These are phyloP conservation scores for Chitala chitala DNA, from an alignment of 2,113 vertebrate species.

Conservation along the genomic window DNA sequence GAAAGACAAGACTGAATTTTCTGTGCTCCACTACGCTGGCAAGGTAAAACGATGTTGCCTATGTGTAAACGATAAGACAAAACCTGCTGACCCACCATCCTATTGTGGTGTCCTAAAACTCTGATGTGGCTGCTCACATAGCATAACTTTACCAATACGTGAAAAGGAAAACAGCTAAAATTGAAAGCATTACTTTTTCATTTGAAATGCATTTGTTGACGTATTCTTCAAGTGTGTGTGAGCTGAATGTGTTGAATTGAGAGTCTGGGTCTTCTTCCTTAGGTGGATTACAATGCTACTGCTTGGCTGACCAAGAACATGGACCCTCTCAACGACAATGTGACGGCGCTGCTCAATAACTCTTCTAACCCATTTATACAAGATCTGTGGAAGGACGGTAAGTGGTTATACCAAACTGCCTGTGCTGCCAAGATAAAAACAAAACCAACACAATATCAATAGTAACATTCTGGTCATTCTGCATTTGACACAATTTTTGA, in stretches of 20 bases:
- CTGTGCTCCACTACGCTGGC: constrained; percentile 89
- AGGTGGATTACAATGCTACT: constrained; percentile 79
- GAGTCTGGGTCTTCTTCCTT: constrained; percentile 10
- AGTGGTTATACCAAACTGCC: constrained; percentile 24
- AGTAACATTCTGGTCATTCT: background rate
- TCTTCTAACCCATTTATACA: constrained; percentile 75
- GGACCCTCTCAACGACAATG: constrained; percentile 82
- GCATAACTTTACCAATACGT: background rate
- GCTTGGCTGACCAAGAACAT: constrained; percentile 88
- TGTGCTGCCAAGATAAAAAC: background rate
- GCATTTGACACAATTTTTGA: background rate
- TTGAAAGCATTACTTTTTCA: background rate
- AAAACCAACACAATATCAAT: background rate
- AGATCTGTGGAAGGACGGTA: constrained; percentile 85
- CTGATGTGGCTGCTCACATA: background rate
- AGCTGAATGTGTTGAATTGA: background rate
- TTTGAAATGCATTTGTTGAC: background rate
- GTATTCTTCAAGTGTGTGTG: background rate
- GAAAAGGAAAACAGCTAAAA: no score
- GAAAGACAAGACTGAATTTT: constrained; percentile 96
- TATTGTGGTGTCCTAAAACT: background rate
- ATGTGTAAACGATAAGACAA: background rate
- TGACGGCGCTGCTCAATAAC: constrained; percentile 74
- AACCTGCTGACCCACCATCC: no score
- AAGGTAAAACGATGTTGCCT: constrained; percentile 63